Evolutionary conservation across 2,888 invertebrate genomes (phyloP).

Genomic region (Mythimna pallens): DNA sequence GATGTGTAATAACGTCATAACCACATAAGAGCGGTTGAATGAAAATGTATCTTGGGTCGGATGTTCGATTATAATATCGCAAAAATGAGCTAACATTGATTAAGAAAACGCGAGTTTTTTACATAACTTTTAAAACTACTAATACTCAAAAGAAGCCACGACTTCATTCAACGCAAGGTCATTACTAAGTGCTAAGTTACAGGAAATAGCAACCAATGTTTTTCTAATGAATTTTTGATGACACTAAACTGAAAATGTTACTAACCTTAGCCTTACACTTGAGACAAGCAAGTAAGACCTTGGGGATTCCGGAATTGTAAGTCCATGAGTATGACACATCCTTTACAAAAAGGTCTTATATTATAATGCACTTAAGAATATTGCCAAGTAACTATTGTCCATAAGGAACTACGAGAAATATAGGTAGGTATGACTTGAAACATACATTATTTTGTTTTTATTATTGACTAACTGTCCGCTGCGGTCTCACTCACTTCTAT

Average conservation of each 20-base stretch:
- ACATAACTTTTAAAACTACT: neutral
- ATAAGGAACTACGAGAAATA: neutral
- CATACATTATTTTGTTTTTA: no score
- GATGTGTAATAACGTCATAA: no score
- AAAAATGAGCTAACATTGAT: neutral
- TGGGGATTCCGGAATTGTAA: conserved; percentile 38
- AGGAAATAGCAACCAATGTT: conserved; percentile 37
- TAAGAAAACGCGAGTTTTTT: neutral
- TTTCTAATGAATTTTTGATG: conserved; percentile 59
- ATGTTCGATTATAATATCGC: neutral
- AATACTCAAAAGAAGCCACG: conserved; percentile 9
- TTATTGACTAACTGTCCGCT: no score
- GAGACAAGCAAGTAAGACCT: conserved; percentile 23
- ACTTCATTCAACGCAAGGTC: conserved; percentile 30
- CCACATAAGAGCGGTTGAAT: no score
- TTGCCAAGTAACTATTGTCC: conserved; percentile 15
- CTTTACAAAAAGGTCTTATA: neutral
- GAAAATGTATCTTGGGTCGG: no score
- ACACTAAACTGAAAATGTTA: conserved; percentile 30
- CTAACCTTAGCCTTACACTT: conserved; percentile 11
- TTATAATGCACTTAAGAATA: neutral
- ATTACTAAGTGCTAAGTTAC: conserved; percentile 23
- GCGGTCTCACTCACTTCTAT: no score
- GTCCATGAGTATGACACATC: conserved; percentile 14
- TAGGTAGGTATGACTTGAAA: neutral